Evolutionary conservation across 2,113 vertebrate species (phyloP), one percentile per base, ranked within the genome.

Genomic region (Camelus bactrianus): DNA sequence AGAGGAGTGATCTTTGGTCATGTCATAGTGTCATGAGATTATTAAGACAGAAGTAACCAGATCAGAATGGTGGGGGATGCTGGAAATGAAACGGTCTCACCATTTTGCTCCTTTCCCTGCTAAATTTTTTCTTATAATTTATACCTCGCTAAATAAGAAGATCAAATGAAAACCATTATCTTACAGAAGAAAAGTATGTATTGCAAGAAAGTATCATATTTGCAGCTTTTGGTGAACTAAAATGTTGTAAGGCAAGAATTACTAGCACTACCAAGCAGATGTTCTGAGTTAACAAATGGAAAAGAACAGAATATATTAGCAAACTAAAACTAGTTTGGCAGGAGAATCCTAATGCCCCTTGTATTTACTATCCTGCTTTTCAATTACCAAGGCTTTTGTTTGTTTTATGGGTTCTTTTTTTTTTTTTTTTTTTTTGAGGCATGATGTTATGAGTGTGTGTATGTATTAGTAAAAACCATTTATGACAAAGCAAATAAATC

Each of bases 231-330:
- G 32, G 35, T 38, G 52, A 52, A 28, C 60, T 76, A 81, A 86
- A 86, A 76, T 73, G 69, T 86, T 86, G 28, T 87, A 82, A 81
- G 35, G 9, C 8, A 79, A 72, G 22, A 95, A 86, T 86, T 75
- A 81, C 28, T 69, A 69, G 24, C 11, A 52, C 62, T 69, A 87
- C 16, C 32, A 54, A 84, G 70, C 35, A 93, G 9, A 84, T 65
- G 82, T 89, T 82, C 30, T 92, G 52, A 73, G 26, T 54, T 85
- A 46, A 67, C 54, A 79, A 70, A 56, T 8, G 1, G 5, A 5
- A 62, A 83, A 52, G 30, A 38, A 56, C 72, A 62, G 19, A 65
- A 83, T 15, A 48, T 67, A 67, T 62, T 82, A 60, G 20, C n/a
- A 93, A 84, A 54, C 62, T 69, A 93, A 72, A 19, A 72, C 14